Evolutionary conservation across 1,140 invertebrate species (phyloP), one percentile per base, ranked within the genome.

Genomic region (Trigoniulus corallinus): DNA sequence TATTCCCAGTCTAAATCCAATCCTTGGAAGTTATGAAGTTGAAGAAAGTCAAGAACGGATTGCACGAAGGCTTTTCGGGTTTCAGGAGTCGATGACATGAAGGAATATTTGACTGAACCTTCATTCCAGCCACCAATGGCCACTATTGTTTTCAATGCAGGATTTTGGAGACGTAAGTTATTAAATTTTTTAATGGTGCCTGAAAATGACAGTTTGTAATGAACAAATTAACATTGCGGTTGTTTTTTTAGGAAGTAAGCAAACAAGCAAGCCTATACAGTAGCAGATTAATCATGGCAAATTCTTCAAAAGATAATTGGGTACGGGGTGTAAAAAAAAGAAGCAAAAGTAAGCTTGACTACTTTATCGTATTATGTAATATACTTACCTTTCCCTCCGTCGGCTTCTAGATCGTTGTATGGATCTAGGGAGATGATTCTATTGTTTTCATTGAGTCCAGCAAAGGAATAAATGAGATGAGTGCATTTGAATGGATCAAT

Each of bases 391-490:
- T 7, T 7, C 15, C 29, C 29, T 7, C 15, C 7, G 15, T 15
- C 29, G 15, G 15, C 29, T 7, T 7, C 7, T 34, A 34, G 15
- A 34, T 34, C 29, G 15, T 34, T 34, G 29, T 34, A 34, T 34
- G 29, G 29, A 34, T 34, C 29, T 34, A 34, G 15, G 7, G 29
- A 34, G 15, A 34, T 34, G 15, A 34, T 34, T 34, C 29, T 7
- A 15, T 34, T 34, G 7, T 7, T 34, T 15, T 34, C 26, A 61
- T 88, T 83, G 20, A 91, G 64, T 13, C 78, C 79, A n/a, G 84
- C 85, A 63, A 89, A 94, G 0, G 88, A 84, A 57, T 93, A 93
- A 13, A 94, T 74, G 2, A 93, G 68, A 56, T 91, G 84, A 0
- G 86, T 88, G 59, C 89, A 94, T 0, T 92, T 72, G 34, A 70